These are phyloP conservation scores for Dioctria rufipes DNA, from an alignment of 2,888 invertebrate species.

Conservation along the genomic window DNA sequence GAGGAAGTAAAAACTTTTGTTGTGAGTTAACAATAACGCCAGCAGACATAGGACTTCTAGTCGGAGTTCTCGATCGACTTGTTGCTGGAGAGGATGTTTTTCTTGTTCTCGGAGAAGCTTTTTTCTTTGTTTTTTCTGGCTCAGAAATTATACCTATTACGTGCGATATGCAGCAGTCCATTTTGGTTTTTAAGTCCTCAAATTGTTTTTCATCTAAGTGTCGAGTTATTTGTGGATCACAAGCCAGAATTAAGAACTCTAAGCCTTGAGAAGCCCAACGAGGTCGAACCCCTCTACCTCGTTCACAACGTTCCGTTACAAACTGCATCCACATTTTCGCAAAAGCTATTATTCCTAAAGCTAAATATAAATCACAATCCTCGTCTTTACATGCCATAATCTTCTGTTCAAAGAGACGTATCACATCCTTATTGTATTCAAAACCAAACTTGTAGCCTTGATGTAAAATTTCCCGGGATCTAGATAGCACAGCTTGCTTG, in stretches of 20 bases:
- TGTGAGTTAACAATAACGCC: conserved; percentile 65
- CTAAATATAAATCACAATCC: conserved; percentile 71
- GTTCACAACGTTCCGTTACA: conserved; percentile 86
- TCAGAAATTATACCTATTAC: conserved; percentile 81
- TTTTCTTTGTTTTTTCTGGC: conserved; percentile 69
- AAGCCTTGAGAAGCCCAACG: conserved; percentile 92
- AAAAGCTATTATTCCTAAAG: conserved; percentile 78
- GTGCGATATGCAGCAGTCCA: conserved; percentile 90
- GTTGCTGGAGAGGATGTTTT: conserved; percentile 70
- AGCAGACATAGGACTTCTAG: conserved; percentile 72
- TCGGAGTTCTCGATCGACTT: conserved; percentile 69
- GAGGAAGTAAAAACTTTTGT: conserved; percentile 69
- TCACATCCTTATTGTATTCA: conserved; percentile 77
- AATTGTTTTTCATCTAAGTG: conserved; percentile 85
- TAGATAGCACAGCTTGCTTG: conserved; percentile 75
- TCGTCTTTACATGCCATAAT: conserved; percentile 70
- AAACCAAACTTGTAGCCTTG: conserved; percentile 93
- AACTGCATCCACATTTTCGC: conserved; percentile 92
- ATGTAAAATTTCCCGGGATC: conserved; percentile 84
- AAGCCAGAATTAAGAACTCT: conserved; percentile 88
- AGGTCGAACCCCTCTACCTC: conserved; percentile 84
- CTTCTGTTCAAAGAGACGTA: conserved; percentile 72
- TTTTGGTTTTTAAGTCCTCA: conserved; percentile 81
- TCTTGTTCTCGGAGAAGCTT: conserved; percentile 70
- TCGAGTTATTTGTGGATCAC: conserved; percentile 86